Evolutionary conservation across 2,113 vertebrate genomes (phyloP), one percentile per base, ranked within the genome.

Genomic region (Xenopus borealis): DNA sequence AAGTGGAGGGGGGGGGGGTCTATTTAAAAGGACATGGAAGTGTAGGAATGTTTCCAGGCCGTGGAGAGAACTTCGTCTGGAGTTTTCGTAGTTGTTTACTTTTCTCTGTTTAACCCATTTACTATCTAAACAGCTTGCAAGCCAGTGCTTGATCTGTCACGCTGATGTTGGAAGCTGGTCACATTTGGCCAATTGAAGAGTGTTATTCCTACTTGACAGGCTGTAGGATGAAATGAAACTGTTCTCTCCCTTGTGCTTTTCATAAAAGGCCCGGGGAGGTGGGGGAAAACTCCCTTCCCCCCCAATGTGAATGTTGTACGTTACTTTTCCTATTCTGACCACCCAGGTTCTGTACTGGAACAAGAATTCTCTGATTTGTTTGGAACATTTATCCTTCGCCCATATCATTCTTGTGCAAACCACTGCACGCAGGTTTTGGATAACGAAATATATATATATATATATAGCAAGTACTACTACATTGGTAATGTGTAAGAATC

Each of bases 1-100:
- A 62, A 59, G 61, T 45, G 78, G 23, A 27, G 23, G 79, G 73
- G 71, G 71, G 61, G 78, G 77, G 72, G 66, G 78, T 77, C 75
- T 71, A 72, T 19, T 75, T 75, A 66, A 68, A 73, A 64, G 80
- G 57, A 14, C 61, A 74, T 67, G 78, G 80, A 72, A 52, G 70
- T 79, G 75, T 46, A 69, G 82, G 82, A 72, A 77, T 77, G 80
- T 81, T 82, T 72, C 27, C 44, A 71, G 78, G 40, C 72, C 4
- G 61, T 62, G 75, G 78, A 75, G 80, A 72, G 75, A 78, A 33
- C 69, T 13, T 9, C 6, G 14, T 23, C 44, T 67, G 67, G 30
- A 71, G 17, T 33, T 71, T n/a, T 47, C 20, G 27, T 46, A 52
- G 62, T 12, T 72, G 27, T 50, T 44, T 78, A 19, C 8, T 27